A percentile compares a stretch with the other conserved stretches of the same genome.
Conservation (phyloP, 1,140 invertebrate species). For the Idris sp. region DNA sequence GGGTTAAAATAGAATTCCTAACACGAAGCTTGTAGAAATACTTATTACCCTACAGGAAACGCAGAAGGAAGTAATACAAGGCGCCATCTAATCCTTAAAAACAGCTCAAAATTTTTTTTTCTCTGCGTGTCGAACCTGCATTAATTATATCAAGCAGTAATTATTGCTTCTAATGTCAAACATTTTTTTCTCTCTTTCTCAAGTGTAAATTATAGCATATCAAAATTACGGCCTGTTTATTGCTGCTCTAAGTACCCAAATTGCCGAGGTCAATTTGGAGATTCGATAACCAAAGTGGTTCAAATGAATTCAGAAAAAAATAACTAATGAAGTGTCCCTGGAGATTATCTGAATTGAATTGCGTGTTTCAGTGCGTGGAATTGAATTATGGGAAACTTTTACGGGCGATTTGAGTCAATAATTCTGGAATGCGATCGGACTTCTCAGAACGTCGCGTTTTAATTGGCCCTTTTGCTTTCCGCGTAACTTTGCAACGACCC, state of each 20-base stretch:
- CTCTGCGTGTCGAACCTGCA: slow-evolving; percentile 17
- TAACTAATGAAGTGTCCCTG: too few species aligned
- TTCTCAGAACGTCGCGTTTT: slow-evolving; percentile 44
- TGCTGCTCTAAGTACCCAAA: not conserved
- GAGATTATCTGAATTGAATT: too few species aligned
- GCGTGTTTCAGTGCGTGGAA: not conserved
- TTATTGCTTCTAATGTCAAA: not conserved
- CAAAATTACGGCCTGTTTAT: not conserved
- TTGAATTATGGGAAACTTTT: slow-evolving; percentile 5
- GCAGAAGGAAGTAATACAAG: slow-evolving; percentile 23
- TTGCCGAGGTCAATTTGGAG: too few species aligned
- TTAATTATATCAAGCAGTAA: slow-evolving; percentile 8
- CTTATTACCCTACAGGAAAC: slow-evolving; percentile 23
- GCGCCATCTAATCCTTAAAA: slow-evolving; percentile 65
- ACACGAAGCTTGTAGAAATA: slow-evolving; percentile 58
- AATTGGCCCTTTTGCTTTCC: slow-evolving; percentile 34
- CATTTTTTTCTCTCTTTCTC: not conserved
- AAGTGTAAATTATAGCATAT: not conserved
- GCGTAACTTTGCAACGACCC: slow-evolving; percentile 44
- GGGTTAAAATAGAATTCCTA: slow-evolving; percentile 64
- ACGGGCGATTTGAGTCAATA: slow-evolving; percentile 9
- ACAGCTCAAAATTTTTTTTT: not conserved
- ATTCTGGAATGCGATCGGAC: slow-evolving; percentile 14
- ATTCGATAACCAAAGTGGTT: too few species aligned
- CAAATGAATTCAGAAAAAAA: too few species aligned